Evolutionary conservation across 2,888 invertebrate species (phyloP), one percentile per base, ranked within the genome.

Genomic region (Altica lythri): DNA sequence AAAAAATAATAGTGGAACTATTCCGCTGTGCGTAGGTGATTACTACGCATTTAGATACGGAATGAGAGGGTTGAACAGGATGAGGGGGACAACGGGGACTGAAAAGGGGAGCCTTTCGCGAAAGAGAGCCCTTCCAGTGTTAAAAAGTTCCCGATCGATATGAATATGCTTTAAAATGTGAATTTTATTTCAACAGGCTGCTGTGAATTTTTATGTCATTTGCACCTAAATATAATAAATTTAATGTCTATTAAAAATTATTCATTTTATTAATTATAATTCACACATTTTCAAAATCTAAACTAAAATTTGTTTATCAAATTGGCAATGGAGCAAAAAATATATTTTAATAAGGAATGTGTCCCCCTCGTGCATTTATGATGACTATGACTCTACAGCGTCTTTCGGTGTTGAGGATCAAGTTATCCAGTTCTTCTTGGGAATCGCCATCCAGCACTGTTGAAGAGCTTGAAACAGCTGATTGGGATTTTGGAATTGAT

Each of bases 91-190:
- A 59, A 55, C 59, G 43, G 27, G 32, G 2, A 27, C 16, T 48
- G 32, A 52, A 50, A 58, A 57, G 66, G 67, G 68, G 58, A 61
- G 19, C 6, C 18, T 37, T 57, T 65, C 63, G 64, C 64, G 53
- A 64, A 45, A 56, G 52, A 65, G 69, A 72, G 72, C 72, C 74
- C 72, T 56, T 54, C 55, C 76, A 74, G 80, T 78, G 80, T 80
- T 81, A 81, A 81, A 81, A 81, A 81, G 74, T 80, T 77, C 74
- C 74, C 79, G 80, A 81, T 81, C 81, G 80, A 81, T 81, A 81
- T 81, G 81, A 81, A 81, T 81, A 81, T 81, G 81, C 81, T 81
- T 81, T 81, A 81, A 81, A 81, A 80, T 81, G 80, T 79, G 81
- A 80, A 81, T 81, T 81, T 81, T 81, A 81, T 81, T 80, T 80